Evolutionary conservation across 2,797 vertebrate genomes (phyloP).

Genomic region (Scolopax rusticola): DNA sequence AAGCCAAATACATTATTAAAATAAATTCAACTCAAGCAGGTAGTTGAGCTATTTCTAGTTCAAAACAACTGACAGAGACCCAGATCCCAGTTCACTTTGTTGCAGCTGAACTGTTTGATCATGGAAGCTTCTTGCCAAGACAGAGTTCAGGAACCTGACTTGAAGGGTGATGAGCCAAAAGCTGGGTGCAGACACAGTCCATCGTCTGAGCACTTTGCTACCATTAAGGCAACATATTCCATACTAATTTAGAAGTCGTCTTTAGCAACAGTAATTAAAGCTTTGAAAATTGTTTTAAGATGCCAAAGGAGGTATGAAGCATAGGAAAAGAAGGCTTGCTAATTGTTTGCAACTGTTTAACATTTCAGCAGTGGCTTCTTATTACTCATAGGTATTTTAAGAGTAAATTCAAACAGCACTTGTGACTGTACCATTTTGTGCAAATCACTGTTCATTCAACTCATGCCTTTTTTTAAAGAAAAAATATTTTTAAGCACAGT

Average conservation of each 20-base stretch:
- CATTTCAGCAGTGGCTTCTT: background rate
- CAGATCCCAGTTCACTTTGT: background rate
- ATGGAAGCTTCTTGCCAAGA: background rate
- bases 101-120: background rate
- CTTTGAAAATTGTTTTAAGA: background rate
- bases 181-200: background rate
- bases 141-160: background rate
- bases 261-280: background rate
- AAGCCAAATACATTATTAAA: background rate
- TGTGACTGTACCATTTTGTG: background rate
- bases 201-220: background rate
- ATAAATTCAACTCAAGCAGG: background rate
- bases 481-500: background rate
- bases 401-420: background rate
- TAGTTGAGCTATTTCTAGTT: background rate
- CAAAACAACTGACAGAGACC: background rate
- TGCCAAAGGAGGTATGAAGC: background rate
- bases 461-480: background rate
- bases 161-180: accelerated
- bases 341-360: background rate
- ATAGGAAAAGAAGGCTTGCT: background rate
- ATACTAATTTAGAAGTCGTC: background rate
- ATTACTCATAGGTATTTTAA: background rate
- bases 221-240: background rate
- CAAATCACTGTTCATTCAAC: background rate